Conservation (phyloP, 2,113 vertebrate species). For the Menidia beryllina region DNA sequence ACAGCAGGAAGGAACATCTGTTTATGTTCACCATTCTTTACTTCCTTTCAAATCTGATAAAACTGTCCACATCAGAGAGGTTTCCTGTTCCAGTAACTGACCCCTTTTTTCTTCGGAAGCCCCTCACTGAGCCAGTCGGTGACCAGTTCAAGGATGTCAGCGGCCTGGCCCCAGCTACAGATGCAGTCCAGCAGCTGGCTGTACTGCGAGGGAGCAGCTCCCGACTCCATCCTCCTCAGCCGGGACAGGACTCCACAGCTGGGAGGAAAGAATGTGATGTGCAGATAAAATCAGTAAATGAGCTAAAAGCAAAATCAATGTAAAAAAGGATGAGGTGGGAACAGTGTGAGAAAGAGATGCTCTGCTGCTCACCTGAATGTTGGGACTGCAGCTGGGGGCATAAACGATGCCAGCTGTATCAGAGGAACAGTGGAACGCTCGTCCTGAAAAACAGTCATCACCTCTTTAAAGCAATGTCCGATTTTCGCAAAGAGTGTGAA, state of each 20-base stretch:
- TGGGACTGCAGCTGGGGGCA: constrained; percentile 86
- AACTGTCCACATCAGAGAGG: not conserved
- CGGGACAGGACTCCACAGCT: constrained; percentile 90
- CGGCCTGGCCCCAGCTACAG: constrained; percentile 90
- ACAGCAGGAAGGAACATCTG: not conserved
- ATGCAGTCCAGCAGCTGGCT: constrained; percentile 89
- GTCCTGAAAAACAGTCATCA: constrained; percentile 79
- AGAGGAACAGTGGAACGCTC: constrained; percentile 86
- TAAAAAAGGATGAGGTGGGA: not conserved
- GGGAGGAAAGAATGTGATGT: constrained; percentile 14
- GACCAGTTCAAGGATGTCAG: constrained; percentile 86
- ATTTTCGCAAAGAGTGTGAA: not conserved
- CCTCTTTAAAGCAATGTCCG: not conserved
- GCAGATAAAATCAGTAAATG: not conserved
- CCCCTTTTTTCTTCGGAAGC: constrained; percentile 70
- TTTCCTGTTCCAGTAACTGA: constrained; percentile 40
- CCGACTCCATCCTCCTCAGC: constrained; percentile 83
- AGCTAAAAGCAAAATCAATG: not conserved
- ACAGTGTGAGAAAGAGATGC: not conserved
- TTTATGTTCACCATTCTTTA: not conserved
- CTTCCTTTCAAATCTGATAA: not conserved
- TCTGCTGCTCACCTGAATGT: constrained; percentile 88
- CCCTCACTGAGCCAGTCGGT: constrained; percentile 87
- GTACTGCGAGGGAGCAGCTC: constrained; percentile 77
- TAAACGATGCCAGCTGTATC: constrained; percentile 89